phyloP scores from a whole-genome alignment of 2,797 vertebrate genomes.

The Taeniopygia guttata region DNA sequence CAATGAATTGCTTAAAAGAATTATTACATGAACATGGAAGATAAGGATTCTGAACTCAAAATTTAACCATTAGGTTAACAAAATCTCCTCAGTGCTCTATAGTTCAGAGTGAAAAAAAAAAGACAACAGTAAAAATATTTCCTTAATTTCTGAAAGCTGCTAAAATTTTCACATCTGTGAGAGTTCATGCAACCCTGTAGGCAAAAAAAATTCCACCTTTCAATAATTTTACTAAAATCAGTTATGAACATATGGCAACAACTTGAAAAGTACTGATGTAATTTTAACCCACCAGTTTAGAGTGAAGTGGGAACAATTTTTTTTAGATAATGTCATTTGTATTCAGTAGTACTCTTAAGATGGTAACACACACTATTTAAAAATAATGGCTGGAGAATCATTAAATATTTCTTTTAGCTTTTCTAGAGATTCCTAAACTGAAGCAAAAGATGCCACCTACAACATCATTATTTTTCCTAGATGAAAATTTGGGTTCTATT shows the following conservation, averaged over 20 bases:
- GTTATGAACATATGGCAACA: background rate
- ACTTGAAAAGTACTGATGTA: background rate
- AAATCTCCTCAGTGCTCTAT: background rate
- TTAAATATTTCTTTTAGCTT: background rate
- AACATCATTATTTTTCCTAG: background rate
- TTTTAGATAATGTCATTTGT: background rate
- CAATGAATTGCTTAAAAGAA: background rate
- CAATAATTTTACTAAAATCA: background rate
- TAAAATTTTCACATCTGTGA: background rate
- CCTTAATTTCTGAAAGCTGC: background rate
- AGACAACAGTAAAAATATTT: fast-evolving
- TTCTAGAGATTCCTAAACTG: background rate
- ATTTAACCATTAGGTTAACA: background rate
- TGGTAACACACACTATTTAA: background rate
- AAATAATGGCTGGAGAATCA: background rate
- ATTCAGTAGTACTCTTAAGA: background rate
- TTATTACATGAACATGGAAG: background rate
- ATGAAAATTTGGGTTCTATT: background rate
- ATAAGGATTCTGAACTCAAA: background rate
- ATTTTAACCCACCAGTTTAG: background rate
- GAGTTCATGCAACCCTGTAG: background rate
- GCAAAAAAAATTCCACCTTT: background rate
- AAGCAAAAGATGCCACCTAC: background rate
- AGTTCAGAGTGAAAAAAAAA: background rate
- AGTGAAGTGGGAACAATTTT: background rate